Evolutionary conservation across 1,140 invertebrate genomes (phyloP).

Genomic region (Myzus persicae): DNA sequence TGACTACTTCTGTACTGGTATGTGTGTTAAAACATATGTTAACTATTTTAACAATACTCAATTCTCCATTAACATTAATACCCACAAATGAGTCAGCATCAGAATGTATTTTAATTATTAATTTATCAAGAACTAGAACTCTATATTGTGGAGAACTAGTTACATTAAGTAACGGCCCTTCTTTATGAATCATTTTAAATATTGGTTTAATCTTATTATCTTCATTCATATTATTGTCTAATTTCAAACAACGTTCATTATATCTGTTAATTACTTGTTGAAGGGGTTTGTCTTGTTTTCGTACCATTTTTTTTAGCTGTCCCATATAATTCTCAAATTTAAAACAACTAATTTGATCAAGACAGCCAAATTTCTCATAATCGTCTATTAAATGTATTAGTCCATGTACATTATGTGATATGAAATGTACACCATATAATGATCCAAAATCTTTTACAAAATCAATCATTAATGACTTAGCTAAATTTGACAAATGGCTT

Average conservation of each 20-base stretch:
- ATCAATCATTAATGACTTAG: conserved; percentile 61
- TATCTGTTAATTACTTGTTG: background rate
- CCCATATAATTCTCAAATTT: conserved; percentile 29
- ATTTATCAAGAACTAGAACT: background rate
- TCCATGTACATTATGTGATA: conserved; percentile 63
- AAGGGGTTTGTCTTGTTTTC: background rate
- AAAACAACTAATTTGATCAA: conserved; percentile 62
- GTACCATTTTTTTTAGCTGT: background rate
- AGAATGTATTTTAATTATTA: background rate
- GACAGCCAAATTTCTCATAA: conserved; percentile 63
- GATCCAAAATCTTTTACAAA: conserved; percentile 60
- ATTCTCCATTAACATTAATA: background rate
- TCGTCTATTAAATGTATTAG: conserved; percentile 65
- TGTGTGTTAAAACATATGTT: background rate
- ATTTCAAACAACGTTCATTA: background rate
- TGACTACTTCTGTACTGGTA: background rate
- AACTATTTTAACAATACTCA: background rate
- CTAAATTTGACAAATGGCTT: conserved; percentile 21
- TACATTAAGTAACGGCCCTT: background rate
- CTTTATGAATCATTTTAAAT: background rate
- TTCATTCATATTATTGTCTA: background rate
- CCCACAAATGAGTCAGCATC: background rate
- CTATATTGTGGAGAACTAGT: background rate
- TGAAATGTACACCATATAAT: conserved; percentile 62
- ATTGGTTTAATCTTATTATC: background rate